A percentile compares a stretch with the other conserved stretches of the same genome.
Conservation (phyloP, 2,797 vertebrate genomes). For the Eulemur mongoz region DNA sequence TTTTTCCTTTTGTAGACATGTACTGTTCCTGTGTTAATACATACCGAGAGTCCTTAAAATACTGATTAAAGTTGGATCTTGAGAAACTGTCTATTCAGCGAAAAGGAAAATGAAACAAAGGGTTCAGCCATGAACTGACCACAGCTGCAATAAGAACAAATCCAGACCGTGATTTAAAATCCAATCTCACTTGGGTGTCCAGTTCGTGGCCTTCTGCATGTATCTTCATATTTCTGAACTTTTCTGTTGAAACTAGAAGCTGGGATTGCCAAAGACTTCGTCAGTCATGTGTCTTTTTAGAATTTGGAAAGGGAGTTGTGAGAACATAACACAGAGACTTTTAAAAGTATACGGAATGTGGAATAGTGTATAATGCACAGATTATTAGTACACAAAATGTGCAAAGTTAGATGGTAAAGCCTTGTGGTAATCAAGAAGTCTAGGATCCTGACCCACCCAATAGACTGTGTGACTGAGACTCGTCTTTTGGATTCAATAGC, state of each 20-base stretch:
- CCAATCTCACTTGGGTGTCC: neutral
- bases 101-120: slow-evolving; percentile 15
- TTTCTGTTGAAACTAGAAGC: neutral
- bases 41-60: neutral
- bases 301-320: neutral
- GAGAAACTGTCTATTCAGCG: neutral
- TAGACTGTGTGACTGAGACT: neutral
- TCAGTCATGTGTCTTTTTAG: neutral
- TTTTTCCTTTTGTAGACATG: neutral
- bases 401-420: neutral
- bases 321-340: neutral
- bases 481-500: neutral
- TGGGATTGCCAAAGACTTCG: neutral
- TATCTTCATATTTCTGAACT: neutral
- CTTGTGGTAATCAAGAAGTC: neutral
- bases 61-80: slow-evolving; percentile 1
- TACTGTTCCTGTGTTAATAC: slow-evolving; percentile 10
- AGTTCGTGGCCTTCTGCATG: neutral
- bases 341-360: neutral
- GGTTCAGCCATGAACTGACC: neutral
- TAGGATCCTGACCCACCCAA: neutral
- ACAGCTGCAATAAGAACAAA: neutral
- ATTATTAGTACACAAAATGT: neutral
- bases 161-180: neutral
- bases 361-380: neutral